Conservation (phyloP, 2,888 invertebrate species). For the Drosophila aldrichi region DNA sequence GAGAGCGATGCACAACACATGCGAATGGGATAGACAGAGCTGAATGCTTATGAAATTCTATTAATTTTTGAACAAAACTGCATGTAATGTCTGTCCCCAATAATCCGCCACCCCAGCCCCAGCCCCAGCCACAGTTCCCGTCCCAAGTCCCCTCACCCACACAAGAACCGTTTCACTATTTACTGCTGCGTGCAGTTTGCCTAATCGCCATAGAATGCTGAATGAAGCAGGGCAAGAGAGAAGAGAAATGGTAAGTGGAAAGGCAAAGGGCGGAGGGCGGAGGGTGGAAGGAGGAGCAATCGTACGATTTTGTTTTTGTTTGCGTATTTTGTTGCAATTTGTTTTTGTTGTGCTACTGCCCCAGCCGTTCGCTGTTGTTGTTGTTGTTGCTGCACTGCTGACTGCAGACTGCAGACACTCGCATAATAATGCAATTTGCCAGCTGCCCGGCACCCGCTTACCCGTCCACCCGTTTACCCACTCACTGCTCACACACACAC, state of each 20-base stretch:
- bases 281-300: slow-evolving; percentile 12
- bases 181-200: slow-evolving; percentile 53
- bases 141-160: neutral
- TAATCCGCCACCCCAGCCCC: slow-evolving; percentile 11
- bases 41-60: slow-evolving; percentile 81
- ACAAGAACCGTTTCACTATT: slow-evolving; percentile 20
- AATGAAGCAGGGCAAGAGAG: neutral
- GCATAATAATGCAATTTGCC: slow-evolving; percentile 84
- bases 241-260: neutral
- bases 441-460: slow-evolving; percentile 56
- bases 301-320: slow-evolving; percentile 68
- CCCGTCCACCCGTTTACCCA: neutral
- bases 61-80: slow-evolving; percentile 83
- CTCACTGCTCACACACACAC: neutral
- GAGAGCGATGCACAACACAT: slow-evolving; percentile 43
- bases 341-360: slow-evolving; percentile 31
- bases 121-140: neutral
- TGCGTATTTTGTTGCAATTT: slow-evolving; percentile 60
- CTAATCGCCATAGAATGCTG: slow-evolving; percentile 61
- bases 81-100: slow-evolving; percentile 65
- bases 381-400: slow-evolving; percentile 44
- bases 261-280: neutral
- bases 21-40: slow-evolving; percentile 51
- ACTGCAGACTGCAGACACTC: slow-evolving; percentile 84
- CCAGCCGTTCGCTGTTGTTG: slow-evolving; percentile 32